Evolutionary conservation across 2,888 invertebrate genomes (phyloP).

Genomic region (Lycocerus yunnanus): DNA sequence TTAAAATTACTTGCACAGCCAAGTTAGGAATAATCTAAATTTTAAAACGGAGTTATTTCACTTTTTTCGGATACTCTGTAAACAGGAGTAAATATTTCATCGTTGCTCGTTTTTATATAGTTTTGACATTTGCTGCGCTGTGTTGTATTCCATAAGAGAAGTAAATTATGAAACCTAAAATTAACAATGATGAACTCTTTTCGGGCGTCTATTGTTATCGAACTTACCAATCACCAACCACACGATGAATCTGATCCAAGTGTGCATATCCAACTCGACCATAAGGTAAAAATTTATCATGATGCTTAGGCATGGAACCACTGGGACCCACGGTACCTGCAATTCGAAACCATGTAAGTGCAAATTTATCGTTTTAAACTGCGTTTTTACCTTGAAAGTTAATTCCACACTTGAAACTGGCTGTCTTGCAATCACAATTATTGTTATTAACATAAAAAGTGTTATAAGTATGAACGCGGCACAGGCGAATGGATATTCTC

Average conservation of each 20-base stretch:
- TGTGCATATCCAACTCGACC: conserved; percentile 82
- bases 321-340: conserved; percentile 74
- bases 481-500: conserved; percentile 52
- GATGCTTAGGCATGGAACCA: conserved; percentile 82
- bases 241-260: conserved; percentile 86
- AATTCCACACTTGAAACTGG: conserved; percentile 66
- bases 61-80: background rate
- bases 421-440: conserved; percentile 70
- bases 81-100: background rate
- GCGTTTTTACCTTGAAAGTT: conserved; percentile 67
- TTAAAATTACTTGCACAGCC: background rate
- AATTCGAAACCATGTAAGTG: background rate
- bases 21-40: background rate
- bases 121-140: conserved; percentile 64
- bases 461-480: conserved; percentile 49
- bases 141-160: conserved; percentile 82
- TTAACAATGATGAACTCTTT: background rate
- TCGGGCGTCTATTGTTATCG: background rate
- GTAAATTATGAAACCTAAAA: conserved; percentile 81
- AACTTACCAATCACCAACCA: conserved; percentile 80
- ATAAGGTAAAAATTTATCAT: conserved; percentile 89
- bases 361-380: background rate
- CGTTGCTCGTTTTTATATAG: background rate
- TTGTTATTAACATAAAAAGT: conserved; percentile 57
- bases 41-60: background rate